Evolutionary conservation across 2,113 vertebrate genomes (phyloP).

Genomic region (Protobothrops flavoviridis): DNA sequence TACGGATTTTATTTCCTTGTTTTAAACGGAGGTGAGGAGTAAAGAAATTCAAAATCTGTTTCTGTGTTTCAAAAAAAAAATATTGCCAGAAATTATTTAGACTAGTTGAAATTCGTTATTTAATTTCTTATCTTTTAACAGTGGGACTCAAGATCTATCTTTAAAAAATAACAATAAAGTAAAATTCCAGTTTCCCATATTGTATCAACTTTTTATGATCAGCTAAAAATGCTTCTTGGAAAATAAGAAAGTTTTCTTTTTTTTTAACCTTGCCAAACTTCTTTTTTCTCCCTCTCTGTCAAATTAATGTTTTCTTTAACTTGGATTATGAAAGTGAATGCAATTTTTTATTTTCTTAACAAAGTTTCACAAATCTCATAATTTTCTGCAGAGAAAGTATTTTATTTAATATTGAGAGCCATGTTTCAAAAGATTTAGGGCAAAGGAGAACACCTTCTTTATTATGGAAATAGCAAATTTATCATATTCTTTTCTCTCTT

Average conservation of each 20-base stretch:
- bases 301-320: slow-evolving; percentile 12
- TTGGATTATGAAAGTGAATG: neutral
- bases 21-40: neutral
- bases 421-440: neutral
- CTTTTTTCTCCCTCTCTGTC: neutral
- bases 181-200: neutral
- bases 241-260: neutral
- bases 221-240: neutral
- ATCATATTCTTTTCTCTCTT: slow-evolving; percentile 1
- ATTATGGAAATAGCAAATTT: slow-evolving; percentile 39
- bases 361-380: neutral
- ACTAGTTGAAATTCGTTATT: slow-evolving; percentile 57
- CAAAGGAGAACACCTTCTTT: neutral
- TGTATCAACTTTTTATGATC: neutral
- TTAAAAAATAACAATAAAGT: neutral
- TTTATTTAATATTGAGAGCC: neutral
- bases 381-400: neutral
- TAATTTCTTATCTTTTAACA: slow-evolving; percentile 45
- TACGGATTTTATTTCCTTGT: neutral
- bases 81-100: slow-evolving; percentile 45
- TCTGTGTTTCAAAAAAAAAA: slow-evolving; percentile 59
- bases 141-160: slow-evolving; percentile 30
- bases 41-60: slow-evolving; percentile 34
- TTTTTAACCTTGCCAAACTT: neutral
- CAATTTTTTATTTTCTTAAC: neutral